Evolutionary conservation across 2,113 vertebrate species (phyloP), one percentile per base, ranked within the genome.

Genomic region (Beaufortia kweichowensis): DNA sequence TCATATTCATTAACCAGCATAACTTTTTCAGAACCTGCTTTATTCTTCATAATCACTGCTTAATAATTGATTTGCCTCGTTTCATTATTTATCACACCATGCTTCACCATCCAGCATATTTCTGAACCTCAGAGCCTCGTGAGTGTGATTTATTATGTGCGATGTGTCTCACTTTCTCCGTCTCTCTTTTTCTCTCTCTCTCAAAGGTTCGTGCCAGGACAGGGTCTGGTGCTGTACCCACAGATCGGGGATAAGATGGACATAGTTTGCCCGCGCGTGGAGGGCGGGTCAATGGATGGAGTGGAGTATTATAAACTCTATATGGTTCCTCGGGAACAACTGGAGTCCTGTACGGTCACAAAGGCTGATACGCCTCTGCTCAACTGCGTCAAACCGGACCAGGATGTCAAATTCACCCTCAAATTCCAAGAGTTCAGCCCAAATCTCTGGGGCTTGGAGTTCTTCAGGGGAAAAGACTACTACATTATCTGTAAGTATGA

Each of bases 391-490:
- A 96, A 93, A 79, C 97, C 97, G 74, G 96, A 99, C 91, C 96
- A 98, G 92, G 97, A 99, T 63, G 97, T 99, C 84, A 99, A 98
- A 86, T 99, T 98, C 92, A 99, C 97, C 68, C 98, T 99, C 89
- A 99, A 99, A 91, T 99, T 99, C 90, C 97, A 99, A 89, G 97
- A 99, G 87, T 99, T 99, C 92, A 99, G 97, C 87, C 97, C 97
- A 79, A 99, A 98, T 80, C 94, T 98, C 17, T 98, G 96, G 96
- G 97, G 97, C 46, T 89, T 99, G 86, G 97, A 99, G 93, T 99
- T 99, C 93, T 94, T 95, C 91, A 95, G 92, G 88, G 94, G 96
- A 81, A 95, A 88, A 86, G 95, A 98, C 90, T 99, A 99, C 91
- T 98, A 96, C 91, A 98, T 99, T 88, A 99, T 99, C 94, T 99